Base-by-base conservation (phyloP, 2,113 vertebrate genomes). In the Pteruthius melanotis region DNA sequence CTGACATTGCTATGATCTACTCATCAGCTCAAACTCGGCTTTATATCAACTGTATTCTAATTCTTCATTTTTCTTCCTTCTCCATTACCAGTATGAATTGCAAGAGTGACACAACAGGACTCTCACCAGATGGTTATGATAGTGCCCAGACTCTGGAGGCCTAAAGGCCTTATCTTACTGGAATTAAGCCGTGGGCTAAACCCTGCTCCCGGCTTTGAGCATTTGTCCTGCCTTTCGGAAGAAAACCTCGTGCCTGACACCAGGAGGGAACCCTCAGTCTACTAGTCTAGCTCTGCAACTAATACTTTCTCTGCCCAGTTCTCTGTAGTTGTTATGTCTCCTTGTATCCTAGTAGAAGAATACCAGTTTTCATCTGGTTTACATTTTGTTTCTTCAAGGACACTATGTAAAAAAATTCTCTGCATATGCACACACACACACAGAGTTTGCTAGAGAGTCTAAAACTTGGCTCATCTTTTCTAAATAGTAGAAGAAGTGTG, bases 371-470 rank as follows among this genome's bases (percentile, higher is more conserved):
- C 40, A 72, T 76, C 35, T 42, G 16, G 20, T 83, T 94, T 83
- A 30, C 21, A 8, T 63, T 66, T 71, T 39, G 9, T 85, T 93
- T 92, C n/a, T 69, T 88, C 63, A 77, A 80, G 66, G 65, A 19
- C 45, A 75, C 8, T 14, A 30, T 4, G 18, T 69, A 18, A 69
- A 90, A 90, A 59, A n/a, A 27, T 42, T 35, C 15, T 54, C n/a
- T n/a, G 10, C 0, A 0, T 61, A 35, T 16, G 23, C 13, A n/a
- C 7, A 56, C 14, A 21, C 33, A 27, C 21, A 23, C 13, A 31
- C 2, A 24, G 11, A 50, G 11, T n/a, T 91, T 85, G 21, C 33
- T 83, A 70, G 39, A 70, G 39, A 61, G 33, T 57, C 68, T 81
- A 56, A 86, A 54, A 74, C 40, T 54, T 88, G 71, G 59, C 39